Base-by-base conservation (phyloP, 2,888 invertebrate genomes). In the Psylliodes chrysocephalus region DNA sequence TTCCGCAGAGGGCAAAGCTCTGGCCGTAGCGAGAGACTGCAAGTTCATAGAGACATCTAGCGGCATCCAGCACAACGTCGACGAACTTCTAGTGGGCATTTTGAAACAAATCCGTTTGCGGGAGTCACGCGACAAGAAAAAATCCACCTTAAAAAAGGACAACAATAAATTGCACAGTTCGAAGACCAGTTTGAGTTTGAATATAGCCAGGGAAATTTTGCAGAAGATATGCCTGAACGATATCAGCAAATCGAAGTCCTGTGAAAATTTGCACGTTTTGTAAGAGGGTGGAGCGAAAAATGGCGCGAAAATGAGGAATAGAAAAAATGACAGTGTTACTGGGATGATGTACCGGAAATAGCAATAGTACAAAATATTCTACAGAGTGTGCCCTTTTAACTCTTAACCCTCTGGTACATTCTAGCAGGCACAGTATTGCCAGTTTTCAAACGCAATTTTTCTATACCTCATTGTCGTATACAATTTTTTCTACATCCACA, bases 41-140 rank as follows among this genome's bases (percentile, higher is more conserved):
- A 96, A 96, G 84, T 96, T 95, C 84, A 96, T 96, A 71, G 97
- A 98, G 83, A 95, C 96, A 0, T 97, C 96, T 0, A 94, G 95
- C 60, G 96, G 96, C 0, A 93, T 98, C 75, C 95, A 97, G 81
- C 96, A 97, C 84, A 96, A 96, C 79, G 95, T 98, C 15, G 97
- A 98, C 82, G 97, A 98, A 80, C 88, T 98, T 17, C 87, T 98
- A 40, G 96, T 96, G 0, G 97, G 97, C 1, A 90, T 95, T 71
- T 87, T 97, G 46, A 95, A 95, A 80, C 96, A 96, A 85, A 92
- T 94, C 77, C 87, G 93, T 1, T 84, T 93, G 55, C 88, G 93
- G 67, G 92, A 92, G 78, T 88, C 85, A 59, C 85, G 91, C 18
- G 91, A 90, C 73, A 91, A 90, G 83, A 79, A 86, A 52, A 73